Base-by-base conservation (phyloP, 2,888 invertebrate species). In the Sinopyrophorus schimmeli region DNA sequence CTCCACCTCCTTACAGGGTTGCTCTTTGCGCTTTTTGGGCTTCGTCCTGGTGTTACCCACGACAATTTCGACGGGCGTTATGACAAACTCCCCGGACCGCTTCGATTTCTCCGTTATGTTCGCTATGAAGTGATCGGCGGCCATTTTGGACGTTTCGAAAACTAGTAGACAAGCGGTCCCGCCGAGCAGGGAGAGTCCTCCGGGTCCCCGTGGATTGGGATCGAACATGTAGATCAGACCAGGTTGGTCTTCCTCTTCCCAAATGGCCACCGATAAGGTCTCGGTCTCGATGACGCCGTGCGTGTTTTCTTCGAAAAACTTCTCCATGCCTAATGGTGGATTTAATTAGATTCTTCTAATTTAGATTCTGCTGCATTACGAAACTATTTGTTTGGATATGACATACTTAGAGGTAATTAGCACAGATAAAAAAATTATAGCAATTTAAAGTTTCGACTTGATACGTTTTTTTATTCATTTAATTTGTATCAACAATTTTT, bases 221-320 rank as follows among this genome's bases (percentile, higher is more conserved):
- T 84, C 82, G 59, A 81, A 84, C 44, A 81, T 60, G 55, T 82
- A 85, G 41, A 76, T 80, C 30, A 72, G 71, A 1, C 78, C 77
- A 35, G 79, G 76, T 1, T 74, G 74, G 2, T 62, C 61, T 16
- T 60, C 54, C 26, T 68, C 67, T 46, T 71, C 68, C 81, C 82
- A 85, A 11, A 84, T 74, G 0, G 81, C 80, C 0, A 78, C 70
- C 5, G 74, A 73, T 0, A 73, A 43, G 2, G 61, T 46, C 2
- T 67, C 67, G 1, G 73, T 72, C 10, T 80, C 67, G 5, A 84
- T 68, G 1, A 84, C 77, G 1, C 78, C 78, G 66, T 80, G 79
- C 0, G 74, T 72, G 62, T 80, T 77, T 1, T 68, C 63, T 27
- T 75, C 74, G 63, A 84, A 83, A 67, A 83, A 84, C 0, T 73